A percentile compares a stretch with the other conserved stretches of the same genome.
Evolutionary conservation across 2,888 invertebrate species (phyloP).

Genomic region (Anarsia innoxiella): DNA sequence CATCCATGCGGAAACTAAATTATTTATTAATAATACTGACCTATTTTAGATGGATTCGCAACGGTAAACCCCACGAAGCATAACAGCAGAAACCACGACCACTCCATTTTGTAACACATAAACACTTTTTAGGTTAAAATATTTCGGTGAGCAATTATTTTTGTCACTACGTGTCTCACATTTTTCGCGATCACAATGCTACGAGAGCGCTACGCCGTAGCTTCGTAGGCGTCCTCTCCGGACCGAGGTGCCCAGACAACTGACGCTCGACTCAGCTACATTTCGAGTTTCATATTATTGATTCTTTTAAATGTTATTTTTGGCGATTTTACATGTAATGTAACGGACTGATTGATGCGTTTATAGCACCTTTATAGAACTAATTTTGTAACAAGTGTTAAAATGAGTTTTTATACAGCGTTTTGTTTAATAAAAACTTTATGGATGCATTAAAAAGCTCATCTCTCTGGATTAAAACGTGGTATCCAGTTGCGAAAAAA

Average conservation of each 20-base stretch:
- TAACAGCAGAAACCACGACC: slow-evolving; percentile 34
- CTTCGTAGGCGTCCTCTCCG: slow-evolving; percentile 43
- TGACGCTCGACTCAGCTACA: slow-evolving; percentile 46
- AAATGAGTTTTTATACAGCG: no score
- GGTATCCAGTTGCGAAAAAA: no score
- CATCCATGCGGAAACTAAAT: slow-evolving; percentile 43
- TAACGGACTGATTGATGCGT: no score
- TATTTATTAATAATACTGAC: slow-evolving; percentile 54
- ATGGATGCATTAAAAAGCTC: no score
- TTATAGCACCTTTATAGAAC: no score
- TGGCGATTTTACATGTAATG: slow-evolving; percentile 57
- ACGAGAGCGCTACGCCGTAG: slow-evolving; percentile 26
- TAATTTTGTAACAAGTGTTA: no score
- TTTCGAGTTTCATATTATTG: slow-evolving; percentile 54
- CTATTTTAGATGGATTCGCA: slow-evolving; percentile 67
- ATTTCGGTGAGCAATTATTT: slow-evolving; percentile 14
- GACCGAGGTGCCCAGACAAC: slow-evolving; percentile 57
- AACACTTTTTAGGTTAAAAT: slow-evolving; percentile 22
- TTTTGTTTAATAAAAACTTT: no score
- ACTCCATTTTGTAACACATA: slow-evolving; percentile 50
- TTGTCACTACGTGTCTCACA: slow-evolving; percentile 37
- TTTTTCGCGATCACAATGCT: slow-evolving; percentile 28
- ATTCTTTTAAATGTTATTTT: slow-evolving; percentile 74
- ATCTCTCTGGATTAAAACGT: no score
- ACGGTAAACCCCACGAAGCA: slow-evolving; percentile 35